Base-by-base conservation (phyloP, 2,113 vertebrate species). In the Rafetus swinhoei region DNA sequence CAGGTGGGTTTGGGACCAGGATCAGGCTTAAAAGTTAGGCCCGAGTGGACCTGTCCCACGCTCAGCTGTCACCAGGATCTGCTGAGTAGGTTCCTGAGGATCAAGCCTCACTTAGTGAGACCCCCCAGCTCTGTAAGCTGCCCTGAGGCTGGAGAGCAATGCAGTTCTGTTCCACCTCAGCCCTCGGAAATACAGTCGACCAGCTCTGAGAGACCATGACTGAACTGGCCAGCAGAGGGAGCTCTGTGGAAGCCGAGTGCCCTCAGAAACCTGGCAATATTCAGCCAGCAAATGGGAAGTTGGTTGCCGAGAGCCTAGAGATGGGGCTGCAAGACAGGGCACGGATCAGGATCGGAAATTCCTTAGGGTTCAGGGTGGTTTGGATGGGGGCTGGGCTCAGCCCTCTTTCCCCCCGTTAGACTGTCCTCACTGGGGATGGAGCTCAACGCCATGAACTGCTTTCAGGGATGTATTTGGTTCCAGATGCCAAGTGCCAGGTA, bases 181-280 rank as follows among this genome's bases (percentile, higher is more conserved):
- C 35, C 2, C 52, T 1, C 79, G 50, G 0, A 60, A 2, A 0
- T 0, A 24, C 13, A 25, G 53, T 7, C 53, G 2, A n/a, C 3
- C 2, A n/a, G 91, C 9, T 39, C 1, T 0, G 32, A 0, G 45
- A 74, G 54, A 93, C 53, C 53, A 87, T 96, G 89, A 85, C 60
- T 65, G 53, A 93, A 88, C 86, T 12, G 91, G 93, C 86, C 96
- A 95, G 95, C 94, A 97, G 96, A 94, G 95, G 97, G 97, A 94
- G 95, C 95, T 95, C 96, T n/a, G 72, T 15, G 90, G 95, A 94
- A 97, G 91, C 59, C 79, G 52, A 96, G 93, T 16, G 50, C 84
- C 59, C 52, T 54, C 7, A 18, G 83, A 27, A 4, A 9, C 5
- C 50, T 1, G 39, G 79, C 2, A 14, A 19, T 35, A 84, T 86